Evolutionary conservation across 2,113 vertebrate genomes (phyloP), one percentile per base, ranked within the genome.

Genomic region (Muscicapa adusta): DNA sequence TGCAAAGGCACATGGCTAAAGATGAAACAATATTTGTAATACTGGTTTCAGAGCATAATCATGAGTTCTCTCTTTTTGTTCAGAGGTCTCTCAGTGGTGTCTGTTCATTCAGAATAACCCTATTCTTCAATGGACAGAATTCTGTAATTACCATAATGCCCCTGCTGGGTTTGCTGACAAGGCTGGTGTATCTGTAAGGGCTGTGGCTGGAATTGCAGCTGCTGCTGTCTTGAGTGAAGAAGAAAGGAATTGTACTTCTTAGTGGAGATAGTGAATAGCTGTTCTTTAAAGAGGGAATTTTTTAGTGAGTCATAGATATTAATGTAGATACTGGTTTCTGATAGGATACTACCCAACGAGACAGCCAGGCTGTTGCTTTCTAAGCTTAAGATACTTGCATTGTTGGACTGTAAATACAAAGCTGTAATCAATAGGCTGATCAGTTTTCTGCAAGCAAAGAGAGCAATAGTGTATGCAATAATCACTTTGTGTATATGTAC

Each of bases 361-460:
- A 63, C 56, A 56, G 40, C 43, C 77, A 84, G 45, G 36, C n/a
- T 77, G 8, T 36, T 91, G n/a, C 48, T 86, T 91, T 86, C 53
- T 56, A 75, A 84, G 53, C 42, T 72, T 51, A 43, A 78, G 72
- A 63, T 26, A 60, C 50, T 66, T 75, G 22, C 17, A 16, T 45
- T 92, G 42, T 72, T 89, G 34, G 26, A 65, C 31, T 77, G 70
- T 65, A 84, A 79, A 72, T 72, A 58, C 34, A 90, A 94, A 94
- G 53, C 68, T 91, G 65, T 68, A 93, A 87, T 95, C 90, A 77
- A 91, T 74, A 86, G 61, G 20, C 51, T 58, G 76, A 72, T 91
- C 68, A 20, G 65, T 82, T 93, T 96, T 85, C 90, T 94, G 62
- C 62, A 85, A 82, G 88, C 50, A 42, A 36, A 76, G 50, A 50